Base-by-base conservation (phyloP, 2,797 vertebrate species). In the Channa striata region DNA sequence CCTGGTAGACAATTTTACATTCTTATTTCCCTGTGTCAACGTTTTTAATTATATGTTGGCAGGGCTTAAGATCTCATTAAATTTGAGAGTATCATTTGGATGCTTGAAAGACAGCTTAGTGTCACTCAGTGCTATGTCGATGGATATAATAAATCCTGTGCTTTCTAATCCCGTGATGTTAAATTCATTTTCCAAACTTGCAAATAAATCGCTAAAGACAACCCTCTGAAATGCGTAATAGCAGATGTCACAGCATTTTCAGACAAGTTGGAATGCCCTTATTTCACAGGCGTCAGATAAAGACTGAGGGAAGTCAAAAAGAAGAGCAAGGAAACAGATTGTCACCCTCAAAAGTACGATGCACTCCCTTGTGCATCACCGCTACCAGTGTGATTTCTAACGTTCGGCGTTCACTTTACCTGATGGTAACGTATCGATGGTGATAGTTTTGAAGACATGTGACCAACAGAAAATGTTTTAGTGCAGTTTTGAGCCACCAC, bases 41-140 rank as follows among this genome's bases (percentile, higher is more conserved):
- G 74, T 92, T 93, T 93, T 94, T 94, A 94, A 94, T 95, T 94
- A 93, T 93, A 93, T 91, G 92, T 93, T 92, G 91, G 90, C 89
- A 93, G 84, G 85, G 92, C 92, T 95, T 94, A 94, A 89, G 91
- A 93, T 92, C 89, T 93, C 91, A 94, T 94, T 94, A 94, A 93
- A 94, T 89, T 87, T 88, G 88, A 87, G 85, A 84, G 84, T 92
- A 93, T 93, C 84, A 91, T 93, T 92, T 93, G 91, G 87, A 91
- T 85, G 88, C 89, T 93, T 92, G 93, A 94, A 91, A 93, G 92
- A 93, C 91, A 93, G 93, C 91, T 94, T 94, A 92, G 91, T 90
- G 93, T 93, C 93, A 91, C 75, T 93, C 92, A 89, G 64, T 57
- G 80, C 85, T 78, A 84, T 81, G 84, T 77, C 94, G 93, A 93